Conservation (phyloP, 2,113 vertebrate species). For the Salvelinus alpinus region DNA sequence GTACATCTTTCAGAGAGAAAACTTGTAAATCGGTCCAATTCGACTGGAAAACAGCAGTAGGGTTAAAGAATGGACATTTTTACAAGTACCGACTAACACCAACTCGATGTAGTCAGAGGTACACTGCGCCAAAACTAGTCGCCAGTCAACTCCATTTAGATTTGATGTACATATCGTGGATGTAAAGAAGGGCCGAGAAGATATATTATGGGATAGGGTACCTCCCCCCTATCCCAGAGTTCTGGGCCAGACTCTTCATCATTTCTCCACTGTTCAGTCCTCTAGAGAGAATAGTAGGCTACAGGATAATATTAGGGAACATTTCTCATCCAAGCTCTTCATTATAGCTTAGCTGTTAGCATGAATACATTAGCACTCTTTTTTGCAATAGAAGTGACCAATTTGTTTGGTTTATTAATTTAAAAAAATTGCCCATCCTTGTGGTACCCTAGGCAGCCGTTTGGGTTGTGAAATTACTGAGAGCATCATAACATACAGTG, state of each 20-base stretch:
- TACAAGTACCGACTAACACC: too few species aligned
- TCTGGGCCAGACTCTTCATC: conserved; percentile 44
- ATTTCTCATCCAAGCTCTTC: conserved; percentile 42
- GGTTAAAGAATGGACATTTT: too few species aligned
- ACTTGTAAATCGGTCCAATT: too few species aligned
- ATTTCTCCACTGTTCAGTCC: conserved; percentile 48
- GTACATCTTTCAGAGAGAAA: too few species aligned
- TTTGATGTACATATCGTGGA: neutral
- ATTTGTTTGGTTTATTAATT: conserved; percentile 50
- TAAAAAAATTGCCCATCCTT: neutral
- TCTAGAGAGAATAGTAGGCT: conserved; percentile 7
- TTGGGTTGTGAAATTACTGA: conserved; percentile 23
- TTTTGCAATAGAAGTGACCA: conserved; percentile 64
- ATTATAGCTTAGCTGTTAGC: neutral
- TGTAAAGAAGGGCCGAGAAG: conserved; percentile 40
- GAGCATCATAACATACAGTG: neutral
- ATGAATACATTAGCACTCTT: conserved; percentile 32
- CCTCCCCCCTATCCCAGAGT: too few species aligned
- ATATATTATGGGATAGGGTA: too few species aligned
- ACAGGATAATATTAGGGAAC: conserved; percentile 63
- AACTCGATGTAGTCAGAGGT: too few species aligned
- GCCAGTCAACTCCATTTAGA: too few species aligned
- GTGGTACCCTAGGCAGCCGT: neutral
- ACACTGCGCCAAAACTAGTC: too few species aligned
- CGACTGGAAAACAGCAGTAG: too few species aligned